These are phyloP conservation scores for Misgurnus anguillicaudatus DNA, from an alignment of 2,113 vertebrate species.

Conservation along the genomic window DNA sequence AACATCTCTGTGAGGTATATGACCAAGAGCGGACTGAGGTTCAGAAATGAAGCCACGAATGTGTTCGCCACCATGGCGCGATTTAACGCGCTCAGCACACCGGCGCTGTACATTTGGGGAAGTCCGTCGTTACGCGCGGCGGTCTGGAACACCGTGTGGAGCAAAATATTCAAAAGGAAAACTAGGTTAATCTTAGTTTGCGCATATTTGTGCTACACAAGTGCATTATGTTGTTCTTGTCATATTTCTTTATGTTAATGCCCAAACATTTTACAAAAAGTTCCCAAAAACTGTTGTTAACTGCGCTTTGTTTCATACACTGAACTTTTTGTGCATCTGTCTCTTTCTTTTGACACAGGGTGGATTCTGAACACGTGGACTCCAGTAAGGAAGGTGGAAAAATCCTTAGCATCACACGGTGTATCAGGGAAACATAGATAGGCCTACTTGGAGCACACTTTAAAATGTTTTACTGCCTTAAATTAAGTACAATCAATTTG, in stretches of 20 bases:
- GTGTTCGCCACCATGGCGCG: constrained; percentile 73
- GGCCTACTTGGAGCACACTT: no score
- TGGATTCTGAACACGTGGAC: constrained; percentile 6
- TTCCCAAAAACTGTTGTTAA: not conserved
- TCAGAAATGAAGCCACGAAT: constrained; percentile 75
- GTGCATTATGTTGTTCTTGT: not conserved
- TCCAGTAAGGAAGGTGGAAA: not conserved
- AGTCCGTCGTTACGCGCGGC: constrained; percentile 71
- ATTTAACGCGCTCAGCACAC: constrained; percentile 72
- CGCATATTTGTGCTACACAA: not conserved
- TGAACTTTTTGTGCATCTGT: not conserved
- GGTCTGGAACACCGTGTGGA: constrained; percentile 66
- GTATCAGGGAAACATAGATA: not conserved
- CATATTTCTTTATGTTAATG: not conserved
- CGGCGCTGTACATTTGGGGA: constrained; percentile 73
- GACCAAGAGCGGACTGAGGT: constrained; percentile 63
- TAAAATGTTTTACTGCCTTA: no score
- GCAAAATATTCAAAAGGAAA: constrained; percentile 53
- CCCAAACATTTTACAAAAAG: not conserved
- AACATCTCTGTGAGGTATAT: constrained; percentile 74
- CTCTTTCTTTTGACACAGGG: not conserved
- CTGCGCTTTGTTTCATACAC: not conserved
- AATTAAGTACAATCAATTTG: no score
- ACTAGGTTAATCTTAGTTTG: constrained; percentile 40
- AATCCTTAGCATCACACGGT: constrained; percentile 14